Base-by-base conservation (phyloP, 2,113 vertebrate species). In the Ailuropoda melanoleuca region DNA sequence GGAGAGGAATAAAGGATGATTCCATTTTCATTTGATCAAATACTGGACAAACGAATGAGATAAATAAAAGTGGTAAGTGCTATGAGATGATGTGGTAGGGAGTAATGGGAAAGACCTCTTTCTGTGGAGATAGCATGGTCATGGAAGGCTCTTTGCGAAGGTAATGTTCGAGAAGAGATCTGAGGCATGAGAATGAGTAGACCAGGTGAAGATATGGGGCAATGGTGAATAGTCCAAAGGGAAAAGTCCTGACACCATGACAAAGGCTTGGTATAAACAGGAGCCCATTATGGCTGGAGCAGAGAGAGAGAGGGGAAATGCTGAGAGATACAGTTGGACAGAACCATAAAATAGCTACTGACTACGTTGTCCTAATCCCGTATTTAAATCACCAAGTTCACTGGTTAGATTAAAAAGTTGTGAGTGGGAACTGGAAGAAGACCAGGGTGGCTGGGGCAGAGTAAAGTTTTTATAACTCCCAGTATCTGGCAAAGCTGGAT, bases 371-470 rank as follows among this genome's bases (percentile, higher is more conserved):
- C 19, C 74, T 84, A 64, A 26, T 66, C 37, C 4, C 89, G 31
- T 19, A 29, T 39, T 80, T 75, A 84, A 93, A 88, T 83, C 23
- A 81, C 31, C 46, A 29, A 84, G 53, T 64, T 70, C 43, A 70
- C 23, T 96, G 93, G 94, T 85, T 90, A 92, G 46, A 77, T 94
- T 85, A 94, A 95, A 89, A 87, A 81, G 2, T 1, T n/a, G 15
- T 88, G 56, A 56, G 15, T 66, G 75, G 56, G 19, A 84, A 78
- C 8, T 88, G 50, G 94, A 96, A 93, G 50, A 62, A 82, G 24
- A 87, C 13, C 56, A 78, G 34, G 26, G 62, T 10, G 34, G 12
- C 9, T 53, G 8, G 4, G 13, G 80, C 34, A 82, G 39, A 70
- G 8, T 50, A 31, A 60, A 77, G 39, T 72, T 88, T 96, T 64